These are phyloP conservation scores for Lepidotrigona ventralis DNA, from an alignment of 1,140 invertebrate genomes.

Conservation along the genomic window DNA sequence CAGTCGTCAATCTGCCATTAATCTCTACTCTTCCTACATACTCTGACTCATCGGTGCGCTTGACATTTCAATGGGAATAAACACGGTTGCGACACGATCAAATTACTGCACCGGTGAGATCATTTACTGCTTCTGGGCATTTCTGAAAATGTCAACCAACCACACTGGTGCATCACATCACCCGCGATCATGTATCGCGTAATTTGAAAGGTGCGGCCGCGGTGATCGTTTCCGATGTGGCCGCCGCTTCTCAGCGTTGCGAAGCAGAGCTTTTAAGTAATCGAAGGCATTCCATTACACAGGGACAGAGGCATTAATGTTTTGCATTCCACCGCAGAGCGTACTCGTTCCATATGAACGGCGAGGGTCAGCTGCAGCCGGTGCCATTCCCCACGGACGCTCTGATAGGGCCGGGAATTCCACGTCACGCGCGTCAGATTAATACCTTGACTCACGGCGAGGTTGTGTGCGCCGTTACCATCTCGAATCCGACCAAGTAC, in stretches of 20 bases:
- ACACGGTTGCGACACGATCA: background rate
- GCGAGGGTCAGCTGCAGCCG: slow-evolving; percentile 93
- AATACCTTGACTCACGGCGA: slow-evolving; percentile 97
- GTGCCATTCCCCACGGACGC: slow-evolving; percentile 98
- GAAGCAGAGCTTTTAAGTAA: slow-evolving; percentile 35
- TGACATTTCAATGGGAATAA: background rate
- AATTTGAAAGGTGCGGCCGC: background rate
- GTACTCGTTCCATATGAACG: slow-evolving; percentile 96
- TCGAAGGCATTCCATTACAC: slow-evolving; percentile 28
- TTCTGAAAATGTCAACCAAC: slow-evolving; percentile 1
- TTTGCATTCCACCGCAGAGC: slow-evolving; percentile 82
- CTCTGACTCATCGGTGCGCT: background rate
- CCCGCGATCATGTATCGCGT: background rate
- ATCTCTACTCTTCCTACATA: background rate
- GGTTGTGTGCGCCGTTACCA: slow-evolving; percentile 93
- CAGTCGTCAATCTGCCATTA: background rate
- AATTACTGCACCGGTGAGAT: background rate
- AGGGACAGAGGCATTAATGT: slow-evolving; percentile 39
- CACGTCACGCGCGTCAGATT: slow-evolving; percentile 93
- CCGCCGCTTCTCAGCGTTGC: background rate
- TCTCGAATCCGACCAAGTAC: slow-evolving; percentile 94
- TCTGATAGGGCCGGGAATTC: slow-evolving; percentile 94
- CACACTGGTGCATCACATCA: background rate
- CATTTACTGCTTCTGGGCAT: background rate
- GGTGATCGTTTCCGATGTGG: background rate